A percentile compares a stretch with the other conserved stretches of the same genome.
Evolutionary conservation across 2,888 invertebrate genomes (phyloP).

Genomic region (Augochlorella aurata): DNA sequence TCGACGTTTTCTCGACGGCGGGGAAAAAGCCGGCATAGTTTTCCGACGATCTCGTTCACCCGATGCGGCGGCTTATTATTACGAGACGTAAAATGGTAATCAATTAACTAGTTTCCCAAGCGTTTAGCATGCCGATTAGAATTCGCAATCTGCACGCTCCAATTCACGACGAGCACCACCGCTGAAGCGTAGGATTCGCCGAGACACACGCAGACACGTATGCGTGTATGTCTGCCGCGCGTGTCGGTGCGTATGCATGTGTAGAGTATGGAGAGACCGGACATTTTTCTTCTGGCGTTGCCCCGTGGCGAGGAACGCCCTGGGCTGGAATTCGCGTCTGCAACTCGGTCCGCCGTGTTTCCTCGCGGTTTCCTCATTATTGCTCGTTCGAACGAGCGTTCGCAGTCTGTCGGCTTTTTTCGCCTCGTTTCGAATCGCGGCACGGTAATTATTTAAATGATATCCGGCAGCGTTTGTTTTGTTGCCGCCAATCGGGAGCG

Average conservation of each 20-base stretch:
- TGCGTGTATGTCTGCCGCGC: too few species aligned
- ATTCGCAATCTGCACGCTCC: conserved; percentile 21
- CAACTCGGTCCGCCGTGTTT: background rate
- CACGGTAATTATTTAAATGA: conserved; percentile 37
- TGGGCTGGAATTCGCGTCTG: conserved; percentile 24
- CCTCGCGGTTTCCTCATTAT: background rate
- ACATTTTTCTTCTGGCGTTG: background rate
- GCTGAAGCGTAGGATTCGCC: background rate
- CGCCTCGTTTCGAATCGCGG: background rate
- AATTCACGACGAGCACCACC: conserved; percentile 3
- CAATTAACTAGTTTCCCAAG: conserved; percentile 35
- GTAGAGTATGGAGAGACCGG: too few species aligned
- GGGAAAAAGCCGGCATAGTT: background rate
- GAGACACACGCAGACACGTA: background rate
- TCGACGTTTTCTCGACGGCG: background rate
- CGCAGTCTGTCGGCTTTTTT: background rate
- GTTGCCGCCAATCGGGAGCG: background rate
- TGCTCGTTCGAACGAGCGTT: background rate
- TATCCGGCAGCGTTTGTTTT: conserved; percentile 28
- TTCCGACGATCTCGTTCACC: conserved; percentile 10
- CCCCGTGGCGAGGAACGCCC: background rate
- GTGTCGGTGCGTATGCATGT: too few species aligned
- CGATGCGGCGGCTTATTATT: conserved; percentile 2
- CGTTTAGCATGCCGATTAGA: conserved; percentile 33
- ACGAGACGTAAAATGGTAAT: conserved; percentile 26